These are phyloP conservation scores for Drosophila peninsularis DNA, from an alignment of 2,888 invertebrate genomes.

Conservation along the genomic window DNA sequence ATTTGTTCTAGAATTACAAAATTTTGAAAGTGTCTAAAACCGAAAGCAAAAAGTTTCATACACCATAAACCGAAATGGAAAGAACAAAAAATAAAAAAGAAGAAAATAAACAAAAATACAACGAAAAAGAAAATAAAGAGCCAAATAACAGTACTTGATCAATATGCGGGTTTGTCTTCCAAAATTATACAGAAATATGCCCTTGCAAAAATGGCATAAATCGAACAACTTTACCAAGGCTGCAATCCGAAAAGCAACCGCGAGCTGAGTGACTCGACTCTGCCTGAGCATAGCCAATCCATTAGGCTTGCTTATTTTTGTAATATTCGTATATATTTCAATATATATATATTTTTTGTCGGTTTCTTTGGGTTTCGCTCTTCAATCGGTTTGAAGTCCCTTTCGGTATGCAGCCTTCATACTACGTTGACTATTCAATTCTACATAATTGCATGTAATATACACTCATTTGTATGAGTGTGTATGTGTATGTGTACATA, in stretches of 20 bases:
- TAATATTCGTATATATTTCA: neutral
- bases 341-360: neutral
- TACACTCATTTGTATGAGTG: neutral
- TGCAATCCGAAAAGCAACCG: neutral
- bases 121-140: conserved; percentile 4
- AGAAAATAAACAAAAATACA: neutral
- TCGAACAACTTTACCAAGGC: neutral
- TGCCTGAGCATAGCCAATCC: too few species aligned
- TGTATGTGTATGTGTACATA: conserved; percentile 4
- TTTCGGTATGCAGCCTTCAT: neutral
- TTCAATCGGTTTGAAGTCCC: neutral
- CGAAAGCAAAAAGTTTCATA: conserved; percentile 50
- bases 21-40: conserved; percentile 52
- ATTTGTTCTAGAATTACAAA: conserved; percentile 45
- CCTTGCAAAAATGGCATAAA: neutral
- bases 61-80: conserved; percentile 37
- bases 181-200: neutral
- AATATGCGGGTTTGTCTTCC: neutral
- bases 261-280: neutral
- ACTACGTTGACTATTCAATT: neutral
- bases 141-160: neutral
- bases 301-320: neutral
- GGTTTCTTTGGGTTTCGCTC: neutral
- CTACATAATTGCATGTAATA: neutral
- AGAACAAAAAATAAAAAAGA: neutral